Percentiles rank a stretch among this genome's conserved stretches.
phyloP scores from a whole-genome alignment of 2,888 invertebrate genomes.

The Diarsia mendica region DNA sequence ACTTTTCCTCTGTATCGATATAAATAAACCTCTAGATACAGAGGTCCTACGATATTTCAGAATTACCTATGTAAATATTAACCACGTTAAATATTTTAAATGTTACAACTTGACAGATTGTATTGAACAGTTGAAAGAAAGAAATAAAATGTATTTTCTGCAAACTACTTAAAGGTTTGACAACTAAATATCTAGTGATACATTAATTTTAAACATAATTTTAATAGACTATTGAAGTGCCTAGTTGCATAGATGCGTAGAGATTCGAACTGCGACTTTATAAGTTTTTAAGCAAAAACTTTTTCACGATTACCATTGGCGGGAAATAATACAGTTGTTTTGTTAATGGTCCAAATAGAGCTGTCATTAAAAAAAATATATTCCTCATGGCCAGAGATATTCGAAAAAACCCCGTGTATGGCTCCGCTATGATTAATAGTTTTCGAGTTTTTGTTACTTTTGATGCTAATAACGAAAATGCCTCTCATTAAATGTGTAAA shows the following conservation, averaged over 20 bases:
- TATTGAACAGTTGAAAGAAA: constrained; percentile 53
- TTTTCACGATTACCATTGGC: constrained; percentile 19
- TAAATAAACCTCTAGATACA: constrained; percentile 6
- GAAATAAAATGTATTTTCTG: constrained; percentile 54
- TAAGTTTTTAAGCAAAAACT: constrained; percentile 23
- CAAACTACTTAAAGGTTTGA: constrained; percentile 50
- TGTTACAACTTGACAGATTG: constrained; percentile 58
- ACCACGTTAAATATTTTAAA: constrained; percentile 44
- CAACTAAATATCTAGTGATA: constrained; percentile 59
- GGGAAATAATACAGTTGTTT: constrained; percentile 4
- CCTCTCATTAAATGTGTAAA: no score
- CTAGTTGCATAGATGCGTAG: constrained; percentile 75
- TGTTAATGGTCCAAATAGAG: not conserved
- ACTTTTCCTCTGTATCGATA: constrained; percentile 13
- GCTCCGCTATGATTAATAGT: not conserved
- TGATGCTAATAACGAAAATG: no score
- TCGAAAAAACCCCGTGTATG: not conserved
- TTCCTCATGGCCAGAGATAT: not conserved
- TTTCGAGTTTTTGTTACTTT: no score
- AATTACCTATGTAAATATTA: constrained; percentile 59
- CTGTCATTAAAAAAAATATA: not conserved
- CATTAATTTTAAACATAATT: constrained; percentile 60
- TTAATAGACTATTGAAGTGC: constrained; percentile 77
- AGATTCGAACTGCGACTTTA: constrained; percentile 44
- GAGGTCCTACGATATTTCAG: constrained; percentile 31